Evolutionary conservation across 2,113 vertebrate species (phyloP), one percentile per base, ranked within the genome.

Genomic region (Ascaphus truei): DNA sequence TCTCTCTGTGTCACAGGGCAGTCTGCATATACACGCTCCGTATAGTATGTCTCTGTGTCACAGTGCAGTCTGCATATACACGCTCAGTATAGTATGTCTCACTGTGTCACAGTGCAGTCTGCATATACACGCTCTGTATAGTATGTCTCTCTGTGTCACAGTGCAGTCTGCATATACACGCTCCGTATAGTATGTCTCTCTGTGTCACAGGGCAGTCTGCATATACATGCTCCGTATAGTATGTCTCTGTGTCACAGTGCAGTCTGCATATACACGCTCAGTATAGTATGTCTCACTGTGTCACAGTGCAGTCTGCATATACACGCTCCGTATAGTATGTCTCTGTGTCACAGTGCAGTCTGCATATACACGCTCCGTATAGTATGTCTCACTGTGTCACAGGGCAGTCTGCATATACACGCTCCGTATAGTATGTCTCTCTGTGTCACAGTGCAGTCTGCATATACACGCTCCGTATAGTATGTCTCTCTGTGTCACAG

Each of bases 321-420:
- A 78, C 93, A 98, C 5, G 92, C 93, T 3, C 91, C 92, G 64
- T 97, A 94, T 76, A 95, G 94, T 84, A 93, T 91, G 71, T n/a
- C n/a, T n/a, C n/a, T n/a, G n/a, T n/a, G n/a, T n/a, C 30, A 36
- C 2, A 7, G 23, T 23, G 11, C 58, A 37, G 7, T 25, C 4
- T 39, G 7, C 9, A 36, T 57, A 12, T 20, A 9, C 3, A 30
- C 20, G 39, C 6, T n/a, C 20, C 26, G 2, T 51, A n/a, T 33
- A 30, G 3, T 62, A n/a, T n/a, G n/a, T n/a, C n/a, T n/a, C 31
- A 74, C 26, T 81, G 62, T 75, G 37, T 73, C 73, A 83, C 93
- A 98, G 95, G 98, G 96, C 83, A 93, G 87, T 78, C 92, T 98
- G 72, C 93, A 96, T 81, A 95, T 98, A 79, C 94, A 98, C 7